These are phyloP conservation scores for Eupsilia transversa DNA, from an alignment of 2,888 invertebrate species.

Conservation along the genomic window DNA sequence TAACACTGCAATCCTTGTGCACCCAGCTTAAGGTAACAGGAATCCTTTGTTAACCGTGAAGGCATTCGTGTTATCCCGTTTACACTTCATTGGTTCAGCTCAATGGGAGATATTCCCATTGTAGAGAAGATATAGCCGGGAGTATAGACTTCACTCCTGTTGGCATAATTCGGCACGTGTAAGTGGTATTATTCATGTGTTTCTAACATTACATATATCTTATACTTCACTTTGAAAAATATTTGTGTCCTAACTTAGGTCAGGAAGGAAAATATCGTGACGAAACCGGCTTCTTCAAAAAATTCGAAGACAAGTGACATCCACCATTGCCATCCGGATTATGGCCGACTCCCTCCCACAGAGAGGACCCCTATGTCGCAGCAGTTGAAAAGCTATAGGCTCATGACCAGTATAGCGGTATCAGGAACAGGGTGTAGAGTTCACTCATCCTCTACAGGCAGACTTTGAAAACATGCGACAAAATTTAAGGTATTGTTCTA, in stretches of 20 bases:
- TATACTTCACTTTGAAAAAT: background rate
- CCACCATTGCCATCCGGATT: too few relatives aligned
- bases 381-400: background rate
- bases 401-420: too few relatives aligned
- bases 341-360: background rate
- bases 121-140: slow-evolving; percentile 66
- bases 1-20: slow-evolving; percentile 68
- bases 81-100: slow-evolving; percentile 83
- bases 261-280: background rate
- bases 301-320: background rate
- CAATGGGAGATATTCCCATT: slow-evolving; percentile 83
- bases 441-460: too few relatives aligned
- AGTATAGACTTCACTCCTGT: slow-evolving; percentile 60
- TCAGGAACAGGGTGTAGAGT: too few relatives aligned
- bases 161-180: slow-evolving; percentile 49
- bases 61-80: slow-evolving; percentile 84
- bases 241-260: background rate
- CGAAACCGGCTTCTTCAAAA: background rate
- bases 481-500: too few relatives aligned
- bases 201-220: background rate
- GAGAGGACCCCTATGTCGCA: background rate
- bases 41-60: slow-evolving; percentile 67
- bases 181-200: slow-evolving; percentile 35
- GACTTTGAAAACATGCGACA: too few relatives aligned
- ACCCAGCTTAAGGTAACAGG: slow-evolving; percentile 71